Conservation (phyloP, 1,140 invertebrate species). For the Diorhabda carinulata region DNA sequence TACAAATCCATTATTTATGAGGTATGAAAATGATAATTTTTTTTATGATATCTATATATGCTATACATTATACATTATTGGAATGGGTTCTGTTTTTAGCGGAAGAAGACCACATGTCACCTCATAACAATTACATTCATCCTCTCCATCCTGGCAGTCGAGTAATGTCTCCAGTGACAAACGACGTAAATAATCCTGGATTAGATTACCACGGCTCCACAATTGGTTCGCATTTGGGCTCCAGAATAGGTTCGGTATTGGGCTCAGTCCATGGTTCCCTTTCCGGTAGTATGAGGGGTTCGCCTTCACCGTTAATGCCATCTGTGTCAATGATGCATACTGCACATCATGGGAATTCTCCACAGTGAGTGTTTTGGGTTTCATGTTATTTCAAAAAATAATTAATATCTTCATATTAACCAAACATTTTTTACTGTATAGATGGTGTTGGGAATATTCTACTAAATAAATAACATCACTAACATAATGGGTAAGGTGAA, state of each 20-base stretch:
- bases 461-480: conserved; percentile 40
- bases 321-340: conserved; percentile 46
- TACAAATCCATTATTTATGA: too few relatives aligned
- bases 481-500: conserved; percentile 25
- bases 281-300: conserved; percentile 42
- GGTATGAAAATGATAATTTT: too few relatives aligned
- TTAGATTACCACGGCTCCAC: conserved; percentile 41
- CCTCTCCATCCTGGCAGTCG: conserved; percentile 32
- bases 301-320: conserved; percentile 44
- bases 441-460: conserved; percentile 47
- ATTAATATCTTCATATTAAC: not conserved
- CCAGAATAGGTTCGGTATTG: conserved; percentile 47
- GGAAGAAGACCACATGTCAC: conserved; percentile 55
- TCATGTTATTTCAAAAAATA: conserved; percentile 2
- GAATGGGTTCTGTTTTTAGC: conserved; percentile 43
- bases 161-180: conserved; percentile 43
- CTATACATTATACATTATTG: too few relatives aligned
- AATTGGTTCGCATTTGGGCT: conserved; percentile 41
- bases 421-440: conserved; percentile 27
- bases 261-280: conserved; percentile 50
- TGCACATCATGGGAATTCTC: conserved; percentile 39
- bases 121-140: conserved; percentile 38
- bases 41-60: too few relatives aligned
- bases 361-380: conserved; percentile 42
- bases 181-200: conserved; percentile 46